Evolutionary conservation across 2,888 invertebrate genomes (phyloP), one percentile per base, ranked within the genome.

Genomic region (Selenia dentaria): DNA sequence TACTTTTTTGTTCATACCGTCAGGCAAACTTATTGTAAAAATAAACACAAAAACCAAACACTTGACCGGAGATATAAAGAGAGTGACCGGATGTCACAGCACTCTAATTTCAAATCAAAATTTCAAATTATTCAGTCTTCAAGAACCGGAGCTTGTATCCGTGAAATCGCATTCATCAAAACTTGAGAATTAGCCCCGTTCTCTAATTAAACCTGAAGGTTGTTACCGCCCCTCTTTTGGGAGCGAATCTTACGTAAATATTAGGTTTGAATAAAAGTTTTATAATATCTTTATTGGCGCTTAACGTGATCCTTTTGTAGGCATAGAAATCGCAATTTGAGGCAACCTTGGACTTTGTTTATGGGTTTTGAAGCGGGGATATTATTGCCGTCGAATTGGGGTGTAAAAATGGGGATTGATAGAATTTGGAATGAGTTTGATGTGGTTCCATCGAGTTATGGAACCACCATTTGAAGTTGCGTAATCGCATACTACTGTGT

Each of bases 81-180:
- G 1, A 22, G 2, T 4, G 22, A 6, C 22, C 8, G 8, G 5
- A 20, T 14, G 12, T 4, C 14, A 16, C 14, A 28, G 9, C 44
- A 37, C 29, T 10, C 25, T 34, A 45, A 37, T 38, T 28, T 74
- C 74, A 79, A 80, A 83, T 82, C 79, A 83, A 83, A 84, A 85
- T 85, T 81, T 78, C 78, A 80, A 84, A 83, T 85, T 76, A 83
- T 84, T 76, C 72, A 66, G 64, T 62, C 59, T 56, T 57, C 53
- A 41, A 41, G 63, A 54, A 59, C 60, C 52, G 62, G 64, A 61
- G 72, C 70, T 66, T 74, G 74, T 78, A 78, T 78, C 79, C 79
- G 76, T 79, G 78, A 79, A 84, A 83, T 88, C 84, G 80, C 83
- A 87, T 88, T 86, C 85, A 87, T 87, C 88, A 86, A 86, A 88